Conservation (phyloP, 2,113 vertebrate species). For the Triplophysa rosa region DNA sequence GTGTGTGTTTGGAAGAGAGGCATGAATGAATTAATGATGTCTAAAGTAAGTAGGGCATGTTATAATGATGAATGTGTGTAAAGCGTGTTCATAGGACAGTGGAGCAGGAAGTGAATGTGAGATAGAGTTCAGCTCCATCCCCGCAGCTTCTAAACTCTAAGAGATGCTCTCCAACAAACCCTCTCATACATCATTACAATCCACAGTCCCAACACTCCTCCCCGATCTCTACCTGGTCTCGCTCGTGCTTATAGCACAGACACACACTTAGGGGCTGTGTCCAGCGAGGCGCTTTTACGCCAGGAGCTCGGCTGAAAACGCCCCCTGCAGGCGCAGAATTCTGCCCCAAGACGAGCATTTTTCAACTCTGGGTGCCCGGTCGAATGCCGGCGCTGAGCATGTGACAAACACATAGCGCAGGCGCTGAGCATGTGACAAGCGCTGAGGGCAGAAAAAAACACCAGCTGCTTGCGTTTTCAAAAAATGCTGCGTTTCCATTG, state of each 20-base stretch:
- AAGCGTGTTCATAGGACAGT: constrained; percentile 33
- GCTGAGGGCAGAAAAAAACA: no score
- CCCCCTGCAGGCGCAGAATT: no score
- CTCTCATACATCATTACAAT: constrained; percentile 55
- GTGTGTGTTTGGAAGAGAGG: constrained; percentile 27
- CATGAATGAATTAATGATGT: constrained; percentile 58
- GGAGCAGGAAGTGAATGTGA: constrained; percentile 38
- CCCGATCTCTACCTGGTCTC: neutral
- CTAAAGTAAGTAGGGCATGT: constrained; percentile 55
- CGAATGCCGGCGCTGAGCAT: no score
- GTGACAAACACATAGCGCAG: no score
- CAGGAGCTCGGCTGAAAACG: no score
- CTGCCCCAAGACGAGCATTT: no score
- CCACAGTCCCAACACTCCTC: constrained; percentile 48
- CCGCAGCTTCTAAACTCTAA: constrained; percentile 47
- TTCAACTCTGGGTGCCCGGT: no score
- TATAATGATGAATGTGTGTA: constrained; percentile 53
- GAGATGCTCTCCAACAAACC: constrained; percentile 42
- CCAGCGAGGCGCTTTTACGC: no score
- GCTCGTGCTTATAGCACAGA: constrained; percentile 21
- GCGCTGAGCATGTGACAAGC: no score
- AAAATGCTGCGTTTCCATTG: no score
- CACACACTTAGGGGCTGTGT: constrained; percentile 49
- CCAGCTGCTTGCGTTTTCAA: no score
- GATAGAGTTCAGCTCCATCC: constrained; percentile 35